Conservation (phyloP, 2,888 invertebrate species). For the Leucophora obtusa region DNA sequence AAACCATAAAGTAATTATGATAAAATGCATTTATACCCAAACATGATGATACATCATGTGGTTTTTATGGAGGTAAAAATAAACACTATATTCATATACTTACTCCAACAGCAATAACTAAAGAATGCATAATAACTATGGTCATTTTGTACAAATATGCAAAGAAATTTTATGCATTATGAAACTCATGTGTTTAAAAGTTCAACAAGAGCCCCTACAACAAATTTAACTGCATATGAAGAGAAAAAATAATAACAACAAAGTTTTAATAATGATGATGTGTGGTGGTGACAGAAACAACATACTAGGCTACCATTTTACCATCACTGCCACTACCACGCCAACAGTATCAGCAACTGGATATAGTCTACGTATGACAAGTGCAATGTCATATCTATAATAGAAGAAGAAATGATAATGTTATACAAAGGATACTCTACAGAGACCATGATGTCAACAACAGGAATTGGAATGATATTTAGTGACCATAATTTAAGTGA, state of each 20-base stretch:
- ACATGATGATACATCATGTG: slow-evolving; percentile 51
- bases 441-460: slow-evolving; percentile 60
- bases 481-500: slow-evolving; percentile 62
- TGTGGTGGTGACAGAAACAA: slow-evolving; percentile 51
- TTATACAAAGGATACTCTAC: slow-evolving; percentile 46
- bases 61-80: slow-evolving; percentile 50
- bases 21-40: slow-evolving; percentile 37
- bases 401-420: slow-evolving; percentile 46
- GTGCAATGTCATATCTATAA: slow-evolving; percentile 42
- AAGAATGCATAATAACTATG: slow-evolving; percentile 50
- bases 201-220: slow-evolving; percentile 47
- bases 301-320: slow-evolving; percentile 27
- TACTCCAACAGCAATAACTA: not conserved
- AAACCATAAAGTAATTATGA: slow-evolving; percentile 60
- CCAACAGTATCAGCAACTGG: slow-evolving; percentile 7
- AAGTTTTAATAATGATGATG: slow-evolving; percentile 40
- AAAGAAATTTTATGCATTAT: slow-evolving; percentile 44
- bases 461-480: slow-evolving; percentile 59
- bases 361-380: slow-evolving; percentile 43
- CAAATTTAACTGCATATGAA: slow-evolving; percentile 6
- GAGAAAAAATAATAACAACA: slow-evolving; percentile 10
- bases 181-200: slow-evolving; percentile 44
- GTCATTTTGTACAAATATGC: slow-evolving; percentile 36
- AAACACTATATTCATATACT: not conserved
- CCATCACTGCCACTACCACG: slow-evolving; percentile 28